phyloP scores from a whole-genome alignment of 2,888 invertebrate genomes.

The Drosophila glabriapex region DNA sequence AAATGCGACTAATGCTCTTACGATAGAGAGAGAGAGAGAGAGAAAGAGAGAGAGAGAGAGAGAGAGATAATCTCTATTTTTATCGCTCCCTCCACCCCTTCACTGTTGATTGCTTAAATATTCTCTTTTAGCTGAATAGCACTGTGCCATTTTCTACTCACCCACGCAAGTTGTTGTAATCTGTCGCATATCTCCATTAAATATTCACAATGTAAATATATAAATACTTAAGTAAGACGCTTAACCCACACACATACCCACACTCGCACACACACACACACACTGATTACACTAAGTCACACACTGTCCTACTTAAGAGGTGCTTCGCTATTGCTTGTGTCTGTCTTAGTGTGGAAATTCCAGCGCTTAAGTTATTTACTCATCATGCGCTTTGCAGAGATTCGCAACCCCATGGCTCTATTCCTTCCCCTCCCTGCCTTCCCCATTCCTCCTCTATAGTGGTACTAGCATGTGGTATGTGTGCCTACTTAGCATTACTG shows the following conservation, averaged over 20 bases:
- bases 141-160: conserved; percentile 59
- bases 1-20: conserved; percentile 33
- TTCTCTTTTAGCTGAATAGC: conserved; percentile 64
- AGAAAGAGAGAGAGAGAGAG: not conserved
- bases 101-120: conserved; percentile 67
- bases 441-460: accelerated
- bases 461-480: conserved; percentile 29
- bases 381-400: conserved; percentile 58
- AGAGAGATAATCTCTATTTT: not conserved
- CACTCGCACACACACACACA: conserved; percentile 7
- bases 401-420: conserved; percentile 26
- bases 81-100: not conserved
- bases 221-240: conserved; percentile 79
- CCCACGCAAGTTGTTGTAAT: conserved; percentile 68
- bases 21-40: not conserved
- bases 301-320: conserved; percentile 16
- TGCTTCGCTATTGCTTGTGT: conserved; percentile 23
- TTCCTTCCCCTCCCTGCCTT: not conserved
- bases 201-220: conserved; percentile 81
- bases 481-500: conserved; percentile 71
- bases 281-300: not conserved
- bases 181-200: conserved; percentile 74
- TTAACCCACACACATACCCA: conserved; percentile 58
- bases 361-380: conserved; percentile 67
- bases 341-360: conserved; percentile 52